Percentiles rank a stretch among this genome's conserved stretches.
Evolutionary conservation across 2,113 vertebrate species (phyloP).

Genomic region (Chaetura pelagica): DNA sequence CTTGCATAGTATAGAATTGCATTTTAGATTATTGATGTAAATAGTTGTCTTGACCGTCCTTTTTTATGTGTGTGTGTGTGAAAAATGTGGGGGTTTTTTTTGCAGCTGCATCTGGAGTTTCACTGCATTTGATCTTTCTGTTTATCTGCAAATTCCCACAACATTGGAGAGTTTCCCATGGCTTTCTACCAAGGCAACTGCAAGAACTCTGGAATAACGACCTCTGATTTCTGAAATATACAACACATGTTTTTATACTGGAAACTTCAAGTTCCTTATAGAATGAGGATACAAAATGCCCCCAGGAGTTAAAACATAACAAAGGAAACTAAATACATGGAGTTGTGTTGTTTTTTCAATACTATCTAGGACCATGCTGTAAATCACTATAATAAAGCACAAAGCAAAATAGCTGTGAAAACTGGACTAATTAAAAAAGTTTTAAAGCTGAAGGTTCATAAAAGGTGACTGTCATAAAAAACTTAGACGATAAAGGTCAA

Average conservation of each 20-base stretch:
- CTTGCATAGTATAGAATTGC: background rate
- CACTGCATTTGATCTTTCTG: background rate
- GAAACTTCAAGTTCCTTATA: background rate
- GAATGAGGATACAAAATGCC: background rate
- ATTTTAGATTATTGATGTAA: background rate
- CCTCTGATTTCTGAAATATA: background rate
- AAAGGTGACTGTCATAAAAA: background rate
- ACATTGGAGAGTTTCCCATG: background rate
- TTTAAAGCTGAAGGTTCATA: background rate
- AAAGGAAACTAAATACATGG: background rate
- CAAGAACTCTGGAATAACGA: background rate
- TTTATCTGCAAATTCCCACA: slow-evolving; percentile 6
- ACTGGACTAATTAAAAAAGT: background rate
- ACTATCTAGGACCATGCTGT: background rate
- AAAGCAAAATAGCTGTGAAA: background rate
- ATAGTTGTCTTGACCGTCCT: background rate
- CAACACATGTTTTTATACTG: background rate
- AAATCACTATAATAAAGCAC: background rate
- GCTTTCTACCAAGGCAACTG: slow-evolving; percentile 8
- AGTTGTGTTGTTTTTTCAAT: background rate
- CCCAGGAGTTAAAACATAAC: background rate
- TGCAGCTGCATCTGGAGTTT: background rate
- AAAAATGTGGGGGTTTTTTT: background rate
- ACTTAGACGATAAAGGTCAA: background rate
- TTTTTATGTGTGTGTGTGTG: fast-evolving